phyloP scores from a whole-genome alignment of 2,113 vertebrate genomes.

The Etheostoma spectabile region DNA sequence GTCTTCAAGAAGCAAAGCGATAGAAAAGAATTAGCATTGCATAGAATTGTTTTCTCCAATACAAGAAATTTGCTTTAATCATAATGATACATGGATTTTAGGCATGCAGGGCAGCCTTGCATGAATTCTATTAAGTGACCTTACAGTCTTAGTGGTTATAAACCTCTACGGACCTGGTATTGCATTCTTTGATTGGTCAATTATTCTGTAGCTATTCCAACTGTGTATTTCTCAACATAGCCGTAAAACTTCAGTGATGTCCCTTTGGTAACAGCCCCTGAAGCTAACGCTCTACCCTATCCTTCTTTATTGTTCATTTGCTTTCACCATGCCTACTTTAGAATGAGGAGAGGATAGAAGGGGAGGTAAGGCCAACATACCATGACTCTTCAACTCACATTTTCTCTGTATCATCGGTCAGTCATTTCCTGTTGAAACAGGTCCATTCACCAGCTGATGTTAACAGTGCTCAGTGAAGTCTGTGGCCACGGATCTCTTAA shows the following conservation, averaged over 20 bases:
- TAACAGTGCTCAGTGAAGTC: constrained; percentile 19
- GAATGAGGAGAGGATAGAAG: constrained; percentile 99
- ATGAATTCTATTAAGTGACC: background rate
- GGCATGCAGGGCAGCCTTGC: background rate
- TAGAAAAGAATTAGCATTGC: background rate
- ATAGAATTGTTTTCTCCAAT: background rate
- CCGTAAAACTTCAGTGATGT: background rate
- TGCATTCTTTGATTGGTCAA: background rate
- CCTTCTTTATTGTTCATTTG: constrained; percentile 71
- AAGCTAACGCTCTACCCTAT: constrained; percentile 29
- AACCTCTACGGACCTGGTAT: background rate
- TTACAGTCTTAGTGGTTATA: background rate
- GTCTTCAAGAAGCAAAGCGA: background rate
- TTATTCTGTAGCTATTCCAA: background rate
- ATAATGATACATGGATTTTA: background rate
- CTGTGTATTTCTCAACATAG: background rate
- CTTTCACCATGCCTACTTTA: constrained; percentile 81
- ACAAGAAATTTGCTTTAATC: background rate
- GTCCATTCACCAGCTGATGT: constrained; percentile 29
- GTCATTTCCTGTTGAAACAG: constrained; percentile 49
- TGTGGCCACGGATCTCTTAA: constrained; percentile 1
- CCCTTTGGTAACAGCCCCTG: background rate
- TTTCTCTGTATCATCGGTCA: constrained; percentile 34
- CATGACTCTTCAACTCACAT: constrained; percentile 17
- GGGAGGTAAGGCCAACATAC: constrained; percentile 89